A percentile compares a stretch with the other conserved stretches of the same genome.
These are phyloP conservation scores for Ischnus inquisitorius DNA, from an alignment of 2,888 invertebrate genomes.

Conservation along the genomic window DNA sequence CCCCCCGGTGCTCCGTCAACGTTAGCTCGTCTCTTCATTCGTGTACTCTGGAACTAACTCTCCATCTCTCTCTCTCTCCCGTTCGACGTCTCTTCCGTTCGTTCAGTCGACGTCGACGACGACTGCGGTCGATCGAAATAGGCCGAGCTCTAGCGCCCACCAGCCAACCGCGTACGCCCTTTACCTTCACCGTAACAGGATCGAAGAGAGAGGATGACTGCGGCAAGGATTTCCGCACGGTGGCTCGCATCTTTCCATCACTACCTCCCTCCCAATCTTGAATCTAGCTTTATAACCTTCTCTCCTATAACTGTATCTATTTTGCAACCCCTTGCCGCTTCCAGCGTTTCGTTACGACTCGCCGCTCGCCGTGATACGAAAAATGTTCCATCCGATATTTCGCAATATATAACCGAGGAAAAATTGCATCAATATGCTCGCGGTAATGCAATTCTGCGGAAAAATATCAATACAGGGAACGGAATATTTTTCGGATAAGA, in stretches of 20 bases:
- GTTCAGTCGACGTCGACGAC: slow-evolving; percentile 3
- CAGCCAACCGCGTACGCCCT: slow-evolving; percentile 25
- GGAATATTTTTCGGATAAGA: not conserved
- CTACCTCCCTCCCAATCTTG: not conserved
- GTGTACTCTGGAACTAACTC: not conserved
- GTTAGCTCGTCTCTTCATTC: slow-evolving; percentile 6
- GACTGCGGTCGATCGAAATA: slow-evolving; percentile 55
- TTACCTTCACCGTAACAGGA: slow-evolving; percentile 56
- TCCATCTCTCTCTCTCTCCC: not conserved
- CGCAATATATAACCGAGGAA: not conserved
- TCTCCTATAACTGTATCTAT: slow-evolving; percentile 6
- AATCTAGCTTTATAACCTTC: not conserved
- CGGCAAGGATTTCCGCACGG: slow-evolving; percentile 59
- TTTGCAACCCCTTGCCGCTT: not conserved
- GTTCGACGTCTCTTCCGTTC: slow-evolving; percentile 23
- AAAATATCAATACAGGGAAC: not conserved
- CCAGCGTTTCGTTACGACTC: slow-evolving; percentile 7
- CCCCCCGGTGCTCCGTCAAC: slow-evolving; percentile 5
- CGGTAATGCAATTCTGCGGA: not conserved
- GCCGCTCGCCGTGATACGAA: not conserved
- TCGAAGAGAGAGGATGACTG: slow-evolving; percentile 62
- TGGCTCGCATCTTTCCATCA: slow-evolving; percentile 25
- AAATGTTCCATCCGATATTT: not conserved
- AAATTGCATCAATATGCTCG: not conserved
- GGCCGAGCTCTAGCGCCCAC: slow-evolving; percentile 40